Evolutionary conservation across 2,888 invertebrate species (phyloP), one percentile per base, ranked within the genome.

Genomic region (Drosophila hawaiiensis): DNA sequence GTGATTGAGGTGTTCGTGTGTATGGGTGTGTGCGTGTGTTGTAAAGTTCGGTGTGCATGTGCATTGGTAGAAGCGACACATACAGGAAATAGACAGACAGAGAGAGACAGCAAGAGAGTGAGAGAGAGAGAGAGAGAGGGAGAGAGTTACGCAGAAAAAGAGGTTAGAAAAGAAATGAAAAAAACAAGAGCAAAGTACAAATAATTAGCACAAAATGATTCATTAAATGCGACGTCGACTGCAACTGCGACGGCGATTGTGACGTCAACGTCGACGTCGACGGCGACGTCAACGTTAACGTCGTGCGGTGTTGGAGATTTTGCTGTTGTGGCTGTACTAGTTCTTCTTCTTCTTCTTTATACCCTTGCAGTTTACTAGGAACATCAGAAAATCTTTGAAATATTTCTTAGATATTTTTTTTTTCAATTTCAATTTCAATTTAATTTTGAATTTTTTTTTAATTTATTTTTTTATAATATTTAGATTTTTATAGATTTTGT

Each of bases 161-260:
- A 71, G 64, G 59, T 43, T 39, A 43, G 50, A 73, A 73, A 59
- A 43, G 53, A 85, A 76, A 63, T 29, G 59, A 71, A 77, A 47
- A 73, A 66, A 73, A 66, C 59, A 70, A 82, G 82, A 83, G 68
- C 53, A 83, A 73, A 78, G 66, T 78, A 74, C 67, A 86, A 73
- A 76, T 74, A 84, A 84, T 84, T 84, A 82, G 76, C 82, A 77
- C 76, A 72, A 68, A 72, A 72, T 78, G 41, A 68, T 79, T 69
- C 41, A 33, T 60, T 53, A 55, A 76, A 54, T 60, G 54, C 64
- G 58, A 74, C 68, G 61, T 35, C 74, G 69, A 53, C 53, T 35
- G 25, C 53, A 41, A 63, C 65, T 28, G 53, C 68, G 41, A 59
- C 50, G 22, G 37, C 68, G 68, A 59, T 68, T 2, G 14, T 47